Evolutionary conservation across 2,113 vertebrate species (phyloP).

Genomic region (Pituophis catenifer): DNA sequence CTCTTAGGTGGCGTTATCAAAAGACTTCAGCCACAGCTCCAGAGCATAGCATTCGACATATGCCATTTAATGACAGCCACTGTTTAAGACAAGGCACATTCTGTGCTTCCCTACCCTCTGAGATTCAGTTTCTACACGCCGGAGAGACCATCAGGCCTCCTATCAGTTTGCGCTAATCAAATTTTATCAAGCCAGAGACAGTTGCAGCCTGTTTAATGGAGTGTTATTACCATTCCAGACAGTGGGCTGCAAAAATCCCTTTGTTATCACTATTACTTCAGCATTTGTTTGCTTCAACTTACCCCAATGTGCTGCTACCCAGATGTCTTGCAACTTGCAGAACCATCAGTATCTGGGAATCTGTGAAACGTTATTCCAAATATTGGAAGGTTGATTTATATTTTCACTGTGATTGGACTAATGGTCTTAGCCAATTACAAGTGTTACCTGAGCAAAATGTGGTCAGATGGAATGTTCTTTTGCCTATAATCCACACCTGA

Average conservation of each 20-base stretch:
- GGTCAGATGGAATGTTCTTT: background rate
- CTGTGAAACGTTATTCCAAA: background rate
- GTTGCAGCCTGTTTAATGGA: background rate
- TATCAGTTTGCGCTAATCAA: background rate
- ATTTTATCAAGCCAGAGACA: background rate
- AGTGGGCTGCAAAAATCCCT: background rate
- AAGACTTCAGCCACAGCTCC: background rate
- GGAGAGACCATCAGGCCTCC: background rate
- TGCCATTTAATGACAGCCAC: background rate
- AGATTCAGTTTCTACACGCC: background rate
- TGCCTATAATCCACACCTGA: background rate
- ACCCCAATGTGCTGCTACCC: background rate
- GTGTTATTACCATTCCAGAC: background rate
- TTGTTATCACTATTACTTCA: background rate
- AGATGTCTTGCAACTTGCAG: background rate
- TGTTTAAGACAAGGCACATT: background rate
- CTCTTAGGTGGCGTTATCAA: background rate
- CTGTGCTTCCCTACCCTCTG: background rate
- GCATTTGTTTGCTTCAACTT: background rate
- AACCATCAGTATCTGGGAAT: background rate
- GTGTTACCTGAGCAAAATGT: background rate
- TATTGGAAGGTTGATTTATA: background rate
- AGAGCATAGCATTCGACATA: background rate
- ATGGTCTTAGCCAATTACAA: background rate
- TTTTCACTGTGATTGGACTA: background rate